Percentiles rank a stretch among this genome's conserved stretches.
Evolutionary conservation across 2,797 vertebrate genomes (phyloP).

Genomic region (Anguilla obscura): DNA sequence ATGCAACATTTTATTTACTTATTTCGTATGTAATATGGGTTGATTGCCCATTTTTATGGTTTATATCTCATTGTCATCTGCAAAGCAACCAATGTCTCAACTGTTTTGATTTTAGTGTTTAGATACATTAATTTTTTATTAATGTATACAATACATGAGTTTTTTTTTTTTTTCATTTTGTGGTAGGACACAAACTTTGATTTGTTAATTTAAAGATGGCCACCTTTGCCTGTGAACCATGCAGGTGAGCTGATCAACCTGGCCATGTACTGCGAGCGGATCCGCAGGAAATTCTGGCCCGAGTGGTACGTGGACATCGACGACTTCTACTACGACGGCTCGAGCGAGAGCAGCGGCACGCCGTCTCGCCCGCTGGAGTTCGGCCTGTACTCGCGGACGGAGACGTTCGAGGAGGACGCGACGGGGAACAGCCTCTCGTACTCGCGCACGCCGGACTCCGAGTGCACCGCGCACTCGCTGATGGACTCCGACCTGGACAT

Average conservation of each 20-base stretch:
- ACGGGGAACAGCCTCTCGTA: conserved; percentile 72
- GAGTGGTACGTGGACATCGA: conserved; percentile 95
- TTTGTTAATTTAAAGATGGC: background rate
- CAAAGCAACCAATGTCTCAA: too few relatives aligned
- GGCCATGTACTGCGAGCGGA: conserved; percentile 98
- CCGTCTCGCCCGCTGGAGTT: conserved; percentile 83
- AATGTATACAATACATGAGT: too few relatives aligned
- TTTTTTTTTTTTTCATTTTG: background rate
- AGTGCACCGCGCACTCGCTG: conserved; percentile 91
- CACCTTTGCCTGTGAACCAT: background rate
- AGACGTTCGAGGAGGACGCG: conserved; percentile 85
- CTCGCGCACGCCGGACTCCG: conserved; percentile 87
- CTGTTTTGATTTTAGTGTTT: background rate
- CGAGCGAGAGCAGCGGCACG: conserved; percentile 77
- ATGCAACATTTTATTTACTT: too few relatives aligned
- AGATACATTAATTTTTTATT: background rate
- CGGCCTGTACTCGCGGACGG: conserved; percentile 90
- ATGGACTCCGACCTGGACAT: conserved; percentile 98
- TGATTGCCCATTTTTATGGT: too few relatives aligned
- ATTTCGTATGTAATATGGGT: too few relatives aligned
- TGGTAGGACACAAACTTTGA: background rate
- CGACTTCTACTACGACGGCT: conserved; percentile 82
- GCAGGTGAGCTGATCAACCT: conserved; percentile 96
- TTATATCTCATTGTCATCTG: too few relatives aligned
- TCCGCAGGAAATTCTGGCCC: conserved; percentile 94